Conservation (phyloP, 2,113 vertebrate species). For the Corvus hawaiiensis region DNA sequence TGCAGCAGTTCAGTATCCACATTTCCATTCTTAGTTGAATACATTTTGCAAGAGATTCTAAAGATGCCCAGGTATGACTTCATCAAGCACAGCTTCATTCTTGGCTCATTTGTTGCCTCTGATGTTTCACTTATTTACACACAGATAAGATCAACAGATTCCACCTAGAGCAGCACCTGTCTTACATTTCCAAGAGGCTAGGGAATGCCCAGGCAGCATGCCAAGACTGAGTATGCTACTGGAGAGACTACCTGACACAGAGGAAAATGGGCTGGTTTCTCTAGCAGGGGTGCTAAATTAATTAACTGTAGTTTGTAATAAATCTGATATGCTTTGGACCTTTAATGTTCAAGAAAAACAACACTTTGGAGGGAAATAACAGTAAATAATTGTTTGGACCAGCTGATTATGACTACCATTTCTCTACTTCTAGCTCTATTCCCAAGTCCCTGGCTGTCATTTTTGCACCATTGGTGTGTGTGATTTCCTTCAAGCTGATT, state of each 20-base stretch:
- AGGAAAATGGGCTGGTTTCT: not conserved
- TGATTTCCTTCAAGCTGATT: not conserved
- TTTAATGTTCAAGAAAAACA: not conserved
- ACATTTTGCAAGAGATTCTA: not conserved
- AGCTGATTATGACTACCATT: not conserved
- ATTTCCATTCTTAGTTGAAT: not conserved
- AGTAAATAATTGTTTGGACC: not conserved
- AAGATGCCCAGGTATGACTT: not conserved
- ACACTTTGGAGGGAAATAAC: not conserved
- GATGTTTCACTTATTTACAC: not conserved
- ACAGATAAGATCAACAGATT: not conserved
- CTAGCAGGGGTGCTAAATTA: not conserved
- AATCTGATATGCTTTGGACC: not conserved
- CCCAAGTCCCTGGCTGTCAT: not conserved
- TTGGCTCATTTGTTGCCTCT: not conserved
- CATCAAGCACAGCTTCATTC: not conserved
- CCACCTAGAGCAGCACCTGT: not conserved
- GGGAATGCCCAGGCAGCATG: not conserved
- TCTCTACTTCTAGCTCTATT: not conserved
- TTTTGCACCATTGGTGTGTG: not conserved
- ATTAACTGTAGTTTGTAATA: not conserved
- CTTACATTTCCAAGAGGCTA: not conserved
- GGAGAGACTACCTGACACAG: not conserved
- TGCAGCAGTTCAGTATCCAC: not conserved
- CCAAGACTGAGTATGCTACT: not conserved